A percentile compares a stretch with the other conserved stretches of the same genome.
These are phyloP conservation scores for Typhlichthys eigenmanni DNA, from an alignment of 2,797 vertebrate species.

Conservation along the genomic window DNA sequence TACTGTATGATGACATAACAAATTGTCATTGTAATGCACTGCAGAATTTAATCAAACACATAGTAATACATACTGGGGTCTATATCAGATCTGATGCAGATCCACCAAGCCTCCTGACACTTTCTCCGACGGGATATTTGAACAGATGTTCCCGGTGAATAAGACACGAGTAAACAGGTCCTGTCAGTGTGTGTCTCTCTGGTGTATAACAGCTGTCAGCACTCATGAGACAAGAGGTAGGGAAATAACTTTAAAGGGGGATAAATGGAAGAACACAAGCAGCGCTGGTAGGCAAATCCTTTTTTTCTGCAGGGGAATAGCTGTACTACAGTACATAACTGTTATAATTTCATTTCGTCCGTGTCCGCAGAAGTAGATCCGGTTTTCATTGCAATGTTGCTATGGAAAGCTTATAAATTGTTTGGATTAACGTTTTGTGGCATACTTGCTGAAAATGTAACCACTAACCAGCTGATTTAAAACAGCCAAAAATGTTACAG, in stretches of 20 bases:
- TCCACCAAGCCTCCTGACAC: conserved; percentile 13
- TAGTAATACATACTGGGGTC: conserved; percentile 15
- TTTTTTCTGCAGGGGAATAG: conserved; percentile 10
- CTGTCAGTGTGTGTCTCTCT: conserved; percentile 61
- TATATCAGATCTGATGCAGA: conserved; percentile 10
- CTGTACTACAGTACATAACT: conserved; percentile 1
- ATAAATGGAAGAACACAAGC: conserved; percentile 25
- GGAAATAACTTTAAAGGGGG: conserved; percentile 26
- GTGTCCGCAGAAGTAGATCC: too few species aligned
- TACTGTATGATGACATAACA: background rate
- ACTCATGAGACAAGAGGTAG: conserved; percentile 51
- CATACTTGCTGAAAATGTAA: too few species aligned
- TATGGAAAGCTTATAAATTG: too few species aligned
- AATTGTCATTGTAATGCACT: background rate
- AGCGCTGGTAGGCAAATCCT: background rate
- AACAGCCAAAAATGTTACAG: too few species aligned
- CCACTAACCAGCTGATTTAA: too few species aligned
- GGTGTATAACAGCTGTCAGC: conserved; percentile 63
- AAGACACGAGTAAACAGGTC: conserved; percentile 59
- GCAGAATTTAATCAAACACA: conserved; percentile 3
- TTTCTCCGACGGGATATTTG: conserved; percentile 40
- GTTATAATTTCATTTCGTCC: background rate
- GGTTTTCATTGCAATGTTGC: too few species aligned
- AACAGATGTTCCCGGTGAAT: conserved; percentile 58
- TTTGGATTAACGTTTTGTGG: too few species aligned